A percentile compares a stretch with the other conserved stretches of the same genome.
These are phyloP conservation scores for Pecten maximus DNA, from an alignment of 2,888 invertebrate genomes.

Conservation along the genomic window DNA sequence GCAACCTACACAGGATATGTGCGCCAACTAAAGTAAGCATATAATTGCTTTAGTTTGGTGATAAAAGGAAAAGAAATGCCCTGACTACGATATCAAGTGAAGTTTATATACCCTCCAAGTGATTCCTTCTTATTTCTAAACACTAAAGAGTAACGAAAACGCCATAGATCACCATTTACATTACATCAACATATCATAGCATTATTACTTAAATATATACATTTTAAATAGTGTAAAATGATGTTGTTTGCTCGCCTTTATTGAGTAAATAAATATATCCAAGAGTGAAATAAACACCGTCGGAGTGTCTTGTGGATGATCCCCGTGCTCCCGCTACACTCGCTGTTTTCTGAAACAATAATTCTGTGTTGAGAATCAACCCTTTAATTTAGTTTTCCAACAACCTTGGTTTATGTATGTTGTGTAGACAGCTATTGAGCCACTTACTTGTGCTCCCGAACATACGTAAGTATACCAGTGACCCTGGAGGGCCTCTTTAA, in stretches of 20 bases:
- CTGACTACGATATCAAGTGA: conserved; percentile 3
- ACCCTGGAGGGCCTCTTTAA: conserved; percentile 24
- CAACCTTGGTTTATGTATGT: conserved; percentile 49
- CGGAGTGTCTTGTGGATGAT: neutral
- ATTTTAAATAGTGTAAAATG: conserved; percentile 22
- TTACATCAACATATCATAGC: neutral
- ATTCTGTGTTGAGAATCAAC: conserved; percentile 54
- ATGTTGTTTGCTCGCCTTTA: conserved; percentile 27
- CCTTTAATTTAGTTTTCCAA: conserved; percentile 55
- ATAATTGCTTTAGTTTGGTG: conserved; percentile 26
- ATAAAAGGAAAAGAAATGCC: neutral
- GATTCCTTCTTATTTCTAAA: neutral
- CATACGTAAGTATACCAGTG: neutral
- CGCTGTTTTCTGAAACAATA: conserved; percentile 56
- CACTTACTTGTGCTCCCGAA: conserved; percentile 22
- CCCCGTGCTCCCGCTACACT: neutral
- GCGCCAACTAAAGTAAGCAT: neutral
- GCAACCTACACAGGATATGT: conserved; percentile 5
- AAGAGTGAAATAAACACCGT: neutral
- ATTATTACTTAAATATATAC: conserved; percentile 23
- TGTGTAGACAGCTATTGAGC: neutral
- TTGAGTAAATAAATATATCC: conserved; percentile 25
- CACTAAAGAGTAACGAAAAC: neutral
- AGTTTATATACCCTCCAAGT: neutral
- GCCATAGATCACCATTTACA: neutral